These are phyloP conservation scores for Trachemys scripta DNA, from an alignment of 2,113 vertebrate genomes.

Conservation along the genomic window DNA sequence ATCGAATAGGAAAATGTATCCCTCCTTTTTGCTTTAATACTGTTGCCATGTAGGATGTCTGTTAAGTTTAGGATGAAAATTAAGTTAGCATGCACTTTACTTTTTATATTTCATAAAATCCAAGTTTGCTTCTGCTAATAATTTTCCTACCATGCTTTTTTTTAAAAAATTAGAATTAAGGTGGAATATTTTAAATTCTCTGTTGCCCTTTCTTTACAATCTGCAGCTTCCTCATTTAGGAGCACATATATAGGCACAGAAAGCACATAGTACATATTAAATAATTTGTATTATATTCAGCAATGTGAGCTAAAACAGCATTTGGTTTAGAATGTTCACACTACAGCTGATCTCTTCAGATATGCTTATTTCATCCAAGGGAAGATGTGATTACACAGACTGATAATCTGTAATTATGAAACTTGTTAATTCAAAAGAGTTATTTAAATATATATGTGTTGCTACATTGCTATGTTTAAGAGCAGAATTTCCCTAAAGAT, in stretches of 20 bases:
- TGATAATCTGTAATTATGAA: neutral
- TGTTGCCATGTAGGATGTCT: slow-evolving; percentile 82
- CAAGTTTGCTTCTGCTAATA: accelerated
- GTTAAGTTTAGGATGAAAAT: slow-evolving; percentile 83
- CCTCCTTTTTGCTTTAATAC: slow-evolving; percentile 88
- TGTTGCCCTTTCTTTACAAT: neutral
- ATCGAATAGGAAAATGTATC: slow-evolving; percentile 87
- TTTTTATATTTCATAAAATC: slow-evolving; percentile 65
- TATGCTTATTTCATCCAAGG: slow-evolving; percentile 22
- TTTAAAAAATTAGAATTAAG: neutral
- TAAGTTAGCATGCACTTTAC: slow-evolving; percentile 81
- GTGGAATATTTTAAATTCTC: slow-evolving; percentile 8
- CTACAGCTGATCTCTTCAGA: neutral
- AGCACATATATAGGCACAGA: neutral
- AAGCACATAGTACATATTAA: neutral
- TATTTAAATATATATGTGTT: slow-evolving; percentile 33
- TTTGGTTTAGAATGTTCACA: neutral
- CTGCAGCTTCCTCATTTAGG: slow-evolving; percentile 14
- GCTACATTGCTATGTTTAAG: slow-evolving; percentile 42
- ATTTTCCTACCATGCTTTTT: neutral
- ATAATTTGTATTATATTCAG: neutral
- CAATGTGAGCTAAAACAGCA: neutral
- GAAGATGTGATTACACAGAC: slow-evolving; percentile 9
- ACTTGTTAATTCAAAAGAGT: neutral
- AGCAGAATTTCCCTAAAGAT: slow-evolving; percentile 51